Percentiles rank a stretch among this genome's conserved stretches.
Evolutionary conservation across 2,797 vertebrate species (phyloP).

Genomic region (Margarornis squamiger): DNA sequence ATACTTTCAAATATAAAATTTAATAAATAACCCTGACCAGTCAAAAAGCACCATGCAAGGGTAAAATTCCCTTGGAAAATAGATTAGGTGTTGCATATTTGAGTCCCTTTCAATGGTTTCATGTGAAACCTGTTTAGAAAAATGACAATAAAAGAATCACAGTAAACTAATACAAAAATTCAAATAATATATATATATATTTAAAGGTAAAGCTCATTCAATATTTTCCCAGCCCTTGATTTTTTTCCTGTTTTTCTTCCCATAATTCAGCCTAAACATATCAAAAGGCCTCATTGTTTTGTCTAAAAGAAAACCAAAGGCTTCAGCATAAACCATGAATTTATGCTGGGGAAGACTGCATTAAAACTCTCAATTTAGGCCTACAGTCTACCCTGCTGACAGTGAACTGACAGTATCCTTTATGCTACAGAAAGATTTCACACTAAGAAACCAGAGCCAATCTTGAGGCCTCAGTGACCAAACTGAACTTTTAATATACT

Average conservation of each 20-base stretch:
- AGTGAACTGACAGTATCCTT: slow-evolving; percentile 77
- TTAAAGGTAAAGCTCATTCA: slow-evolving; percentile 77
- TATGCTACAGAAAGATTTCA: slow-evolving; percentile 39
- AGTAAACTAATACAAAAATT: slow-evolving; percentile 76
- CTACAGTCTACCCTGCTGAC: slow-evolving; percentile 73
- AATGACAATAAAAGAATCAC: slow-evolving; percentile 77
- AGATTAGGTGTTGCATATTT: slow-evolving; percentile 88
- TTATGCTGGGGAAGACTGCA: slow-evolving; percentile 58
- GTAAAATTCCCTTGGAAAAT: slow-evolving; percentile 86
- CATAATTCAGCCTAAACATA: slow-evolving; percentile 17
- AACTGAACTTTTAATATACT: slow-evolving; percentile 52
- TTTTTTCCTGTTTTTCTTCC: slow-evolving; percentile 67
- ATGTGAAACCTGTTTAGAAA: slow-evolving; percentile 78
- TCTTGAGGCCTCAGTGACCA: slow-evolving; percentile 45
- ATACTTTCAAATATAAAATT: slow-evolving; percentile 88
- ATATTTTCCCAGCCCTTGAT: slow-evolving; percentile 74
- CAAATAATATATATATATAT: slow-evolving; percentile 60
- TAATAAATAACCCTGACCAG: slow-evolving; percentile 91
- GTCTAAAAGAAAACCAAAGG: slow-evolving; percentile 57
- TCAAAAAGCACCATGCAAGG: slow-evolving; percentile 96
- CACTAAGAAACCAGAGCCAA: slow-evolving; percentile 56
- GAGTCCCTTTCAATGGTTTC: slow-evolving; percentile 85
- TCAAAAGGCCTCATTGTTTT: slow-evolving; percentile 39
- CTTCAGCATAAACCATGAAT: slow-evolving; percentile 43
- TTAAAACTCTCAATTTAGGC: slow-evolving; percentile 43